These are phyloP conservation scores for Lasioglossum marginatum DNA, from an alignment of 2,888 invertebrate species.

Conservation along the genomic window DNA sequence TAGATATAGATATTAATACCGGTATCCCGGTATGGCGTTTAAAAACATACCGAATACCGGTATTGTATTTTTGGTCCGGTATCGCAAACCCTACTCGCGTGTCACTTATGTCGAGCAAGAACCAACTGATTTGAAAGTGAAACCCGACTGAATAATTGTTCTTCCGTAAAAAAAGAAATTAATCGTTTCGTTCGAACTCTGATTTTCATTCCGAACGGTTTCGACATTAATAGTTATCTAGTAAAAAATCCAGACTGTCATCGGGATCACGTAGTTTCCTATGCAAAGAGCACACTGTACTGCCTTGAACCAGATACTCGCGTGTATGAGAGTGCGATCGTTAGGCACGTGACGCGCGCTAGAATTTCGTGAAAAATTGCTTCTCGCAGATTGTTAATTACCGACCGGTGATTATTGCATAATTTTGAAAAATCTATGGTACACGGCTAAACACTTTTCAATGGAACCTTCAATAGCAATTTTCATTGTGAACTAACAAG, in stretches of 20 bases:
- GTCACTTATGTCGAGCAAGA: neutral
- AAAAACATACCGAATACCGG: too few relatives aligned
- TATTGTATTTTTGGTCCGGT: too few relatives aligned
- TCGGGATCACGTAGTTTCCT: conserved; percentile 21
- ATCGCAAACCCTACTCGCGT: too few relatives aligned
- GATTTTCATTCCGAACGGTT: neutral
- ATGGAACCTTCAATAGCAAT: too few relatives aligned
- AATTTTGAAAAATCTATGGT: too few relatives aligned
- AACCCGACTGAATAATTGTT: neutral
- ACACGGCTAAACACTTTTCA: too few relatives aligned
- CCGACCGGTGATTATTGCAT: too few relatives aligned
- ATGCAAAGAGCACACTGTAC: conserved; percentile 22
- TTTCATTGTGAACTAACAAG: too few relatives aligned
- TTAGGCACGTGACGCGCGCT: conserved; percentile 10
- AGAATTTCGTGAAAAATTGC: conserved; percentile 12
- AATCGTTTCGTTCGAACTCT: neutral
- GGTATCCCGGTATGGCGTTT: too few relatives aligned
- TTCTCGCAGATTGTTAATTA: neutral
- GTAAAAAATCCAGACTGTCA: conserved; percentile 2
- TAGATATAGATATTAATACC: too few relatives aligned
- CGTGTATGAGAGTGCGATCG: conserved; percentile 7
- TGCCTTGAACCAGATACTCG: conserved; percentile 56
- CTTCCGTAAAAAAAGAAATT: neutral
- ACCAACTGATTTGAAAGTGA: neutral
- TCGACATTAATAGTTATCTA: neutral